Base-by-base conservation (phyloP, 2,797 vertebrate genomes). In the Pogonophryne albipinna region DNA sequence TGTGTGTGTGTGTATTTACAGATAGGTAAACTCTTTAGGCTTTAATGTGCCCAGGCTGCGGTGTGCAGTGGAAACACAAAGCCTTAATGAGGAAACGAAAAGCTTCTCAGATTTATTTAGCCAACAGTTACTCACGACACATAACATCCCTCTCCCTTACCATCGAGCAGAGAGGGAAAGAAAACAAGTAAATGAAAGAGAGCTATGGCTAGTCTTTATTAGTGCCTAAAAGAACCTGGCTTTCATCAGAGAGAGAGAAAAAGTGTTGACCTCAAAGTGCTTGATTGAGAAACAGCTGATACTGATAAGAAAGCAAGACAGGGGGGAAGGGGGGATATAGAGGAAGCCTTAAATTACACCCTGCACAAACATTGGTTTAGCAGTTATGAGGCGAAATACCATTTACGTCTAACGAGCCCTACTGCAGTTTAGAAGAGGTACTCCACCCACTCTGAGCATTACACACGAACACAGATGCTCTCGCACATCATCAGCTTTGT, bases 31-130 rank as follows among this genome's bases (percentile, higher is more conserved):
- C 71, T 74, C 63, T 84, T 85, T 73, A 56, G 65, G 79, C 74
- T 93, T 89, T 92, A 89, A 91, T 91, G 79, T 80, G 71, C 81
- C 78, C 79, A 49, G 84, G 80, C 90, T 88, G 90, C 64, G 87
- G 85, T 75, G 85, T 72, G 85, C 88, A 79, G 79, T 88, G 92
- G 91, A 92, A 93, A 94, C 89, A 91, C 87, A 87, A 78, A 88
- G 76, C 78, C 87, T 90, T 94, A 94, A 94, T 92, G 89, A 92
- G 92, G 85, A 91, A 91, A 92, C 93, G 88, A 92, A 93, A 93
- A 91, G 83, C 86, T 87, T 85, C 79, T 92, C 76, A 85, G 86
- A 90, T 91, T 88, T 81, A 89, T 89, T 92, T 89, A 90, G 90
- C 85, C 89, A 91, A 89, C 74, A 80, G 84, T 88, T 91, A 91